These are phyloP conservation scores for Rhopilema esculentum DNA, from an alignment of 30 jellyfish, hydroid and myxozoan genomes.

Conservation along the genomic window DNA sequence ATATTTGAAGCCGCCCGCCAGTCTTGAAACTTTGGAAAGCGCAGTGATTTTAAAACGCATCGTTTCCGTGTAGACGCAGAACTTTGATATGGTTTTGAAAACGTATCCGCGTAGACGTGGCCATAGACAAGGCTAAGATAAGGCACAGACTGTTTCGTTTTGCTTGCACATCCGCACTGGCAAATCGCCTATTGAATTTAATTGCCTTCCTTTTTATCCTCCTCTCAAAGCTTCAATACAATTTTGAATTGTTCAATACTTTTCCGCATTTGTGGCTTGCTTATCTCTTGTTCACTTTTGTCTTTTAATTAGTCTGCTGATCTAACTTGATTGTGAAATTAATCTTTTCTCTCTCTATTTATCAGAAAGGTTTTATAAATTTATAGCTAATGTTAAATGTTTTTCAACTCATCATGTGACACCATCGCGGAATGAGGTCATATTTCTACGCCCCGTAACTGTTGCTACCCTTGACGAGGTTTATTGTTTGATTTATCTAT, in stretches of 20 bases:
- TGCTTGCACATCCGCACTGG: too few species aligned
- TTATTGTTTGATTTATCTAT: too few species aligned
- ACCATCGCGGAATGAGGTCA: not conserved
- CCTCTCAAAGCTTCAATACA: not conserved
- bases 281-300: not conserved
- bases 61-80: too few species aligned
- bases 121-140: too few species aligned
- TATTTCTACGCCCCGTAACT: not conserved
- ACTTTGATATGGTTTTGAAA: too few species aligned
- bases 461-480: not conserved
- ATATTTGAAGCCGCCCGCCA: too few species aligned
- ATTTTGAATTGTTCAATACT: not conserved
- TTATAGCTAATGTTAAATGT: too few species aligned
- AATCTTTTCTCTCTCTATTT: not conserved
- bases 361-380: not conserved
- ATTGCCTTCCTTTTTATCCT: not conserved
- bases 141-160: too few species aligned
- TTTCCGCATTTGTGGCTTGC: not conserved
- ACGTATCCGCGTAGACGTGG: too few species aligned
- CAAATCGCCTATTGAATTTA: too few species aligned
- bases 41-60: too few species aligned
- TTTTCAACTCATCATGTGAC: not conserved
- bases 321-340: not conserved
- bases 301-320: not conserved
- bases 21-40: too few species aligned